Evolutionary conservation across 2,888 invertebrate species (phyloP), one percentile per base, ranked within the genome.

Genomic region (Ditula angustiorana): DNA sequence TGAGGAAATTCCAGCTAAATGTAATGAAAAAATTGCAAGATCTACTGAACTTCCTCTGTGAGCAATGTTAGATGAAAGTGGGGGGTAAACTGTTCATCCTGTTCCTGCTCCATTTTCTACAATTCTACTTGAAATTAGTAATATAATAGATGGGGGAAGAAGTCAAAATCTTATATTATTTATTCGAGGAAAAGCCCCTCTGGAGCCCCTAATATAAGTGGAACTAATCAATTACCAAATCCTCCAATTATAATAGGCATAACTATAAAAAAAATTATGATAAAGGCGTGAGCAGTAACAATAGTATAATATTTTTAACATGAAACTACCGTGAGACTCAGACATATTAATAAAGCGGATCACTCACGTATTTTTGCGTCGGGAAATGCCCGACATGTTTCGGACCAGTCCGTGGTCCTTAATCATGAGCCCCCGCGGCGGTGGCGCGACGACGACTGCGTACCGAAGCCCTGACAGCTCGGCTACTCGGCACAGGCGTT

Each of bases 141-240:
- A 72, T n/a, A 93, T 90, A 75, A 97, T 75, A 8, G 96, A 95
- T 0, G 96, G 95, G 0, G 95, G 95, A n/a, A 97, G 70, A 61
- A 97, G 70, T 93, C 96, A 97, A 92, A 96, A 97, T 83, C 96
- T 96, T 94, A 96, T 95, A 92, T 96, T 96, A 94, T 97, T 97
- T 94, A 97, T 93, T 80, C 96, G 96, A 0, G 96, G 96, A 58
- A 96, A 97, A 8, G 96, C 95, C 93, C 97, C 94, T 97, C 97
- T 2, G 96, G 96, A 0, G 95, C 95, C 69, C 95, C 95, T 78
- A 97, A 74, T 93, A 97, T 96, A 87, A 97, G 74, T 4, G 96
- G 96, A 0, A 96, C 89, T 83, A 97, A 77, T 94, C 96, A 97
- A 87, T 97, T 97, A 68, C 97, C 97, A 93, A 97, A 97, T 77